Conservation (phyloP, 2,888 invertebrate species). For the Saturnia japonica region DNA sequence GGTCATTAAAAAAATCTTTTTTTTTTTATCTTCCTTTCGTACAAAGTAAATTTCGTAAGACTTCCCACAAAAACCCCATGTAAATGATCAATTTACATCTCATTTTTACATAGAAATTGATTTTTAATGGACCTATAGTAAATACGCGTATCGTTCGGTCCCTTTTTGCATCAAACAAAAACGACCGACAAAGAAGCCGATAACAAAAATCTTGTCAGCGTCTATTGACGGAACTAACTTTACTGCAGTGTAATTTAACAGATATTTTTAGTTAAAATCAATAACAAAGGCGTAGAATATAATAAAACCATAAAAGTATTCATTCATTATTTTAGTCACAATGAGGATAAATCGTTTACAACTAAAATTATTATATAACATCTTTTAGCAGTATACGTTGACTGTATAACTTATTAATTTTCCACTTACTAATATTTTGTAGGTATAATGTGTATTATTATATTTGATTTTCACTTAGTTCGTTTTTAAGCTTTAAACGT, state of each 20-base stretch:
- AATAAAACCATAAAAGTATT: neutral
- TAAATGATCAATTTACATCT: constrained; percentile 46
- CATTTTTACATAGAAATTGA: constrained; percentile 59
- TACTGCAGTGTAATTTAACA: constrained; percentile 35
- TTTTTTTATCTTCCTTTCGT: neutral
- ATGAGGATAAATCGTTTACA: neutral
- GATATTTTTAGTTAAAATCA: constrained; percentile 14
- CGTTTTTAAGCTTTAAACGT: neutral
- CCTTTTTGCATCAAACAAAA: constrained; percentile 66
- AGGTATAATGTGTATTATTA: neutral
- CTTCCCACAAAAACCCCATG: neutral
- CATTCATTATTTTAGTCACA: constrained; percentile 24
- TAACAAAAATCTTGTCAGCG: constrained; percentile 29
- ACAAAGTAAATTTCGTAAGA: neutral
- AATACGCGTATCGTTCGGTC: constrained; percentile 64
- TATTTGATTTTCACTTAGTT: neutral
- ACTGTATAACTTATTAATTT: neutral
- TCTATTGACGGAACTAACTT: constrained; percentile 30
- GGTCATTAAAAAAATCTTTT: no score
- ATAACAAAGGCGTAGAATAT: neutral
- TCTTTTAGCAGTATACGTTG: neutral
- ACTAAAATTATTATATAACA: neutral
- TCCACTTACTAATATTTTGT: neutral
- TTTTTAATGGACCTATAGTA: constrained; percentile 58
- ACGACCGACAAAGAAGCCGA: constrained; percentile 69